Evolutionary conservation across 2,113 vertebrate genomes (phyloP).

Genomic region (Pogona vitticeps): DNA sequence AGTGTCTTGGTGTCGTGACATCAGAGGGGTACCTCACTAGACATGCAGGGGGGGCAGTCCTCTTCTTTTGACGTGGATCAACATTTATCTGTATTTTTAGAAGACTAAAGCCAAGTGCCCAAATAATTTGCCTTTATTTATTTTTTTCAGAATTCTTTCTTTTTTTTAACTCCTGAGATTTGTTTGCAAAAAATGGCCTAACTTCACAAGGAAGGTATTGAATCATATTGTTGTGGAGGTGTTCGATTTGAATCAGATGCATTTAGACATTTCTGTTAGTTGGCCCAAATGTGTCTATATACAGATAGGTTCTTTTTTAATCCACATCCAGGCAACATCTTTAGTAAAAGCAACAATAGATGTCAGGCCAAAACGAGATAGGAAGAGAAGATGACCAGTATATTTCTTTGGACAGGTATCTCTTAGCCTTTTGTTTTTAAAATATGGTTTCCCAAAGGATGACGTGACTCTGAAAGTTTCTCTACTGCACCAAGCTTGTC

Average conservation of each 20-base stretch:
- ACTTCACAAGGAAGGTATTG: background rate
- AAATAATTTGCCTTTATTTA: background rate
- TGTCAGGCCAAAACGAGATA: background rate
- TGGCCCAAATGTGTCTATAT: background rate
- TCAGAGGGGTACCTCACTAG: background rate
- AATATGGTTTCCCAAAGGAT: background rate
- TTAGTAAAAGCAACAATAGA: background rate
- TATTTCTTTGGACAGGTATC: background rate
- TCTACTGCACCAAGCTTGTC: background rate
- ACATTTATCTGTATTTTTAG: background rate
- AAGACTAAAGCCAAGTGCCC: background rate
- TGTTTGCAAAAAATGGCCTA: background rate
- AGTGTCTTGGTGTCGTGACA: background rate
- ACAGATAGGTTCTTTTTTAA: background rate
- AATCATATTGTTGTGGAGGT: background rate
- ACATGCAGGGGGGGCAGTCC: background rate
- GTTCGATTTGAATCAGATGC: background rate
- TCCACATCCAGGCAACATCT: background rate
- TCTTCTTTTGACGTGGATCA: background rate
- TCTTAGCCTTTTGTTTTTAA: background rate
- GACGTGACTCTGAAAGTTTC: background rate
- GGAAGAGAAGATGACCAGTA: no score
- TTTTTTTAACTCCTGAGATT: no score
- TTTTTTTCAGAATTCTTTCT: background rate
- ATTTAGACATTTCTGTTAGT: background rate